These are phyloP conservation scores for Campoplex capitator DNA, from an alignment of 2,888 invertebrate genomes.

Conservation along the genomic window DNA sequence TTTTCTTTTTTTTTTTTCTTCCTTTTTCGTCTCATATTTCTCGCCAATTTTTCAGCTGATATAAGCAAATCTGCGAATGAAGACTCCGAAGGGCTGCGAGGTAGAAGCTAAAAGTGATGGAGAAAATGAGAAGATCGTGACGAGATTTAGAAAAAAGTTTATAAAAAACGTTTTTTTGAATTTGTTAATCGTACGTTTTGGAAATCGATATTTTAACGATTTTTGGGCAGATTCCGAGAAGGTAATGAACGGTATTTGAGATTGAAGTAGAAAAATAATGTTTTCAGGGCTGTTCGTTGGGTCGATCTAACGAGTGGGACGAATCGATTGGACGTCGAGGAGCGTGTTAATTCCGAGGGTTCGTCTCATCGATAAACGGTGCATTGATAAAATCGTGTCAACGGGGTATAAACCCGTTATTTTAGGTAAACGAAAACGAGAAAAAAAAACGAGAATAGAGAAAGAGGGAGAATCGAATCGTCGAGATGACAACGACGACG, in stretches of 20 bases:
- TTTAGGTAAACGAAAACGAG: constrained; percentile 34
- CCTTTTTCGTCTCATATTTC: background rate
- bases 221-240: background rate
- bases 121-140: background rate
- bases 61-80: background rate
- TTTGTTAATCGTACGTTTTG: too few species aligned
- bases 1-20: too few species aligned
- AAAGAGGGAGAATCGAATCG: constrained; percentile 17
- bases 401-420: background rate
- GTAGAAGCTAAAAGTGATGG: too few species aligned
- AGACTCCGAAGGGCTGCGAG: background rate
- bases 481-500: background rate
- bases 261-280: background rate
- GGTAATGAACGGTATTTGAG: background rate
- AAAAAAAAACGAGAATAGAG: constrained; percentile 10
- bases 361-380: constrained; percentile 37
- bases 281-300: background rate
- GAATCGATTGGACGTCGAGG: background rate
- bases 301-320: constrained; percentile 1
- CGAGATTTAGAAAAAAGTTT: background rate
- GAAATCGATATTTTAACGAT: too few species aligned
- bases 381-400: constrained; percentile 38
- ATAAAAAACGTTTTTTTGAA: background rate
- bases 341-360: constrained; percentile 5
- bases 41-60: background rate